Conservation (phyloP, 2,113 vertebrate genomes). For the Otolemur garnettii region DNA sequence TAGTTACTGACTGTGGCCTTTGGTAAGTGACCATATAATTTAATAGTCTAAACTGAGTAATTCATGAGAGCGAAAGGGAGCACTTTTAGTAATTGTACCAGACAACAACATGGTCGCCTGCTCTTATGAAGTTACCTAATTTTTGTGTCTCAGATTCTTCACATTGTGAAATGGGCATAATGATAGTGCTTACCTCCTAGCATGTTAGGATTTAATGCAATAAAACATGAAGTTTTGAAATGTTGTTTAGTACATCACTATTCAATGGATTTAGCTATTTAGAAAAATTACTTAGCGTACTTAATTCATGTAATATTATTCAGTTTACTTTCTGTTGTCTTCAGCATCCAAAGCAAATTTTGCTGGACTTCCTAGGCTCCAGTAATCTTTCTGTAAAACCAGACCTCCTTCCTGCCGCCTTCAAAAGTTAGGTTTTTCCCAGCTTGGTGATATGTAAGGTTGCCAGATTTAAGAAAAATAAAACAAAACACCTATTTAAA, state of each 20-base stretch:
- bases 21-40: background rate
- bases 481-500: background rate
- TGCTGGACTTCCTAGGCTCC: background rate
- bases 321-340: background rate
- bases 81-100: background rate
- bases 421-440: background rate
- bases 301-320: slow-evolving; percentile 33
- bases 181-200: background rate
- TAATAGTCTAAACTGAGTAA: background rate
- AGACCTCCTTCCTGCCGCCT: background rate
- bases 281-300: background rate
- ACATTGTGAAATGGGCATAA: background rate
- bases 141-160: background rate
- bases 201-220: background rate
- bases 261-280: background rate
- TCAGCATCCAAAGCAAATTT: slow-evolving; percentile 58
- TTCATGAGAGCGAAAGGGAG: background rate
- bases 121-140: background rate
- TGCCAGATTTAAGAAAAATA: slow-evolving; percentile 1
- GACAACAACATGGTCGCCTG: background rate
- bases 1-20: background rate
- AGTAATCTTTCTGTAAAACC: background rate
- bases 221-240: background rate
- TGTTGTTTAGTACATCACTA: background rate
- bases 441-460: background rate